These are phyloP conservation scores for Acanthopleura granulata DNA, from an alignment of 2,888 invertebrate species.

Conservation along the genomic window DNA sequence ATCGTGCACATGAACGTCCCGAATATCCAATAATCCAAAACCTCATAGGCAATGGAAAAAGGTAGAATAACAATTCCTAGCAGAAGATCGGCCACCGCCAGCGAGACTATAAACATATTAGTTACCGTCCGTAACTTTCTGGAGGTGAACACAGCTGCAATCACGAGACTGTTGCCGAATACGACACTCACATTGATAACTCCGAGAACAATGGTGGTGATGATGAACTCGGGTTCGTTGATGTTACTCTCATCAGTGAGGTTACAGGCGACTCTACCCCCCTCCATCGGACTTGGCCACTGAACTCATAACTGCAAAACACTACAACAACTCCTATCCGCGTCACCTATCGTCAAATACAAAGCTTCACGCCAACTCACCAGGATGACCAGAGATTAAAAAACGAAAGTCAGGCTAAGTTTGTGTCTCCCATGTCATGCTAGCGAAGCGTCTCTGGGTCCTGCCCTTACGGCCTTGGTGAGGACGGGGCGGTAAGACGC, in stretches of 20 bases:
- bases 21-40: constrained; percentile 84
- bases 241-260: background rate
- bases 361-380: background rate
- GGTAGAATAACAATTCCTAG: constrained; percentile 96
- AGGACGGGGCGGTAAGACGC: background rate
- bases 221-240: constrained; percentile 27
- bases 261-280: background rate
- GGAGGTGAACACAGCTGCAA: constrained; percentile 90
- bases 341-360: background rate
- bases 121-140: constrained; percentile 91
- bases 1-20: constrained; percentile 96
- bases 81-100: constrained; percentile 94
- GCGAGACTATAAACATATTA: constrained; percentile 95
- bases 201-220: constrained; percentile 39
- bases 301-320: constrained; percentile 1
- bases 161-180: constrained; percentile 92
- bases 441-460: background rate
- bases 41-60: constrained; percentile 95
- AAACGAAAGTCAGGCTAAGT: no score
- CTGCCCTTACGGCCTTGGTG: background rate
- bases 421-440: background rate
- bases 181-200: constrained; percentile 90
- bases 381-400: background rate
- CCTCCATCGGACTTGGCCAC: background rate
- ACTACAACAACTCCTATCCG: no score